Evolutionary conservation across 2,888 invertebrate species (phyloP), one percentile per base, ranked within the genome.

Genomic region (Scaptomyza flava): DNA sequence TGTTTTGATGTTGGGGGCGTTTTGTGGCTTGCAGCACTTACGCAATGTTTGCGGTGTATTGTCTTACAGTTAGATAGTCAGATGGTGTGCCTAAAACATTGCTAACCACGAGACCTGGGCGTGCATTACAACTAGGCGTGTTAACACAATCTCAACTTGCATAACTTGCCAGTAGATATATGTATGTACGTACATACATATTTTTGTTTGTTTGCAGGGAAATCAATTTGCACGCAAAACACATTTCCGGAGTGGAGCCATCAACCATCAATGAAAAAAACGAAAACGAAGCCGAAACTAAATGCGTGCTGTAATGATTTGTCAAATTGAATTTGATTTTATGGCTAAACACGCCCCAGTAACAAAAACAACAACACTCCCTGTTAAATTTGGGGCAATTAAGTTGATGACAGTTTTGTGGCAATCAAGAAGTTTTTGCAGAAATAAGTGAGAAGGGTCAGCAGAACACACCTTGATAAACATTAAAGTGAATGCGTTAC

Each of bases 341-440:
- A 74, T 66, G 66, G 66, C 42, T 34, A 47, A 12, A 70, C 76
- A 75, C 62, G 43, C 79, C 70, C 71, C 9, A 34, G 20, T 12
- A 31, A 46, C 34, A 50, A 51, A 17, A 43, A 51, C 17, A 41
- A 36, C 12, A 41, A 51, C 43, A 60, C 58, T n/a, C 71, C 74
- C 67, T 45, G 56, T 45, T 67, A 61, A 72, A 75, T 83, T 83
- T 88, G 82, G 84, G 85, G 76, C 83, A 84, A 88, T 84, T 84
- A 89, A 74, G 48, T 66, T 84, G 85, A 84, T 84, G 89, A 72
- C 85, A 88, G 79, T 86, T 86, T 50, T 77, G 71, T 75, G 72
- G 71, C 87, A 83, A 81, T 76, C 62, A 68, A 46, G 58, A 56
- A 62, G 36, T 20, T 47, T 27, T 17, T 23, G 23, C 23, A 23